Base-by-base conservation (phyloP, 2,113 vertebrate species). In the Caranx melampygus region DNA sequence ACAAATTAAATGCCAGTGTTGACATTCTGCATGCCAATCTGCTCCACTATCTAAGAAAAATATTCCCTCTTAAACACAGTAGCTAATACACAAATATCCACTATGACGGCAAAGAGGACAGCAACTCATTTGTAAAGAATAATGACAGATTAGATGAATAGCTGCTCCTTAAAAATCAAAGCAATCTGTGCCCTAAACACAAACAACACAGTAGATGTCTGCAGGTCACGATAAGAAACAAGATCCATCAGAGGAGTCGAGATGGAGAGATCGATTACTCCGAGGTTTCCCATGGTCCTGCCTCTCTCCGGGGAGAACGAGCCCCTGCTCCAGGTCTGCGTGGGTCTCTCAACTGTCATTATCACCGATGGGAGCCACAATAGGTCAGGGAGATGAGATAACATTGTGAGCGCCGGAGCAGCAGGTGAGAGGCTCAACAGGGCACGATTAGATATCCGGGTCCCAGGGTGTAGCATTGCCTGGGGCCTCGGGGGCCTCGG, bases 381-480 rank as follows among this genome's bases (percentile, higher is more conserved):
- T 95, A 90, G 93, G 88, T 92, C 92, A 89, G 87, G 68, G 89
- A 94, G 93, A 95, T 95, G 94, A 95, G 94, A 95, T 95, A 94
- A 94, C 93, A 94, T 91, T 92, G 91, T 94, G 87, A 81, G 88
- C 79, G 51, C 20, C 31, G 3, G 76, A 93, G 92, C 93, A 94
- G 93, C 93, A 94, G 93, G 94, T 94, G 93, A 95, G 94, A 90
- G 91, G 78, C 94, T 95, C 91, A 88, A 91, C 88, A 85, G 86
- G 87, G 83, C 88, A 82, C 84, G 93, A 94, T 95, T 93, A 93
- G 91, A 89, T 95, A 83, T 94, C 93, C 74, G 84, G 93, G 88
- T 95, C 94, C 89, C 94, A 95, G 94, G 93, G 94, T 95, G 93
- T 95, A 94, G 91, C 93, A 44, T 95, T 94, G 94, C 94, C 91